phyloP scores from a whole-genome alignment of 1,140 invertebrate genomes.

The Bathynomus jamesi region DNA sequence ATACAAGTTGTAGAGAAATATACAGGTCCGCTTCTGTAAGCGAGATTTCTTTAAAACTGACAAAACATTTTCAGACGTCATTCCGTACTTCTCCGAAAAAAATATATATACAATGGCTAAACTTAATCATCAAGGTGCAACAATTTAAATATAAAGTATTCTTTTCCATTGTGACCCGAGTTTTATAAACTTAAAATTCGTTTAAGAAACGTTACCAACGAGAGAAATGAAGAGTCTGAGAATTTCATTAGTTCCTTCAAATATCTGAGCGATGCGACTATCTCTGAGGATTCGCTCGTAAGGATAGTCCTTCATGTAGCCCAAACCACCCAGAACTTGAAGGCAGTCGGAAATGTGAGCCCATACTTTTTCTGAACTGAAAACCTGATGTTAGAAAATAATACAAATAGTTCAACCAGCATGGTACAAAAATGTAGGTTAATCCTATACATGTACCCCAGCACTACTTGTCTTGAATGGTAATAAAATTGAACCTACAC shows the following conservation, averaged over 20 bases:
- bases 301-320: slow-evolving; percentile 74
- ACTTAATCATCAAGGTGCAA: not conserved
- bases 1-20: too few relatives aligned
- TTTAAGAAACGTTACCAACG: slow-evolving; percentile 66
- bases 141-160: not conserved
- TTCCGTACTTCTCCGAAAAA: too few relatives aligned
- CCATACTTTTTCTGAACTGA: slow-evolving; percentile 86
- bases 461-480: too few relatives aligned
- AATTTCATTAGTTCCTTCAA: slow-evolving; percentile 98
- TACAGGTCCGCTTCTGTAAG: too few relatives aligned
- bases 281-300: slow-evolving; percentile 88
- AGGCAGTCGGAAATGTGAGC: slow-evolving; percentile 93
- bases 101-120: too few relatives aligned
- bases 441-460: too few relatives aligned
- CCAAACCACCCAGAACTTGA: slow-evolving; percentile 50
- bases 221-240: slow-evolving; percentile 89
- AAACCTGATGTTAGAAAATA: slow-evolving; percentile 60
- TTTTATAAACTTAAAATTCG: too few relatives aligned
- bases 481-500: too few relatives aligned
- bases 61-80: too few relatives aligned
- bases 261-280: slow-evolving; percentile 94
- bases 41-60: too few relatives aligned
- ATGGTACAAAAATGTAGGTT: too few relatives aligned
- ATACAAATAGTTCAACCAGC: too few relatives aligned
- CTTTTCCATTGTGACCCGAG: not conserved